Percentiles rank a stretch among this genome's conserved stretches.
Evolutionary conservation across 2,797 vertebrate genomes (phyloP).

Genomic region (Diplodus puntazzo): DNA sequence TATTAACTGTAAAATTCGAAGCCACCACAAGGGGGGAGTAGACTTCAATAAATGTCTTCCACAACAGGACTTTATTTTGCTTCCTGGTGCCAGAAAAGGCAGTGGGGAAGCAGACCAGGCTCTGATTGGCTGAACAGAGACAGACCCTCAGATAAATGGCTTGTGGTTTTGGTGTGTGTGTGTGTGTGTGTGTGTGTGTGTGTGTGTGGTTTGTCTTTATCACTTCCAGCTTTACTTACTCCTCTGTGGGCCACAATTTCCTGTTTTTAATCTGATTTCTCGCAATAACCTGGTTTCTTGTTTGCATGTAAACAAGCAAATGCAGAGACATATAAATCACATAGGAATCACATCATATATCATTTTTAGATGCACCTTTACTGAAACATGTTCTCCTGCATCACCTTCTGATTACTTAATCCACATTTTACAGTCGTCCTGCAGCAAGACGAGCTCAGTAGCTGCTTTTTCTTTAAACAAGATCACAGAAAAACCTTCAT

Average conservation of each 20-base stretch:
- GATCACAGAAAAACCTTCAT: constrained; percentile 18
- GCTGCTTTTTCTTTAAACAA: constrained; percentile 9
- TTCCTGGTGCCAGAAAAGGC: constrained; percentile 28
- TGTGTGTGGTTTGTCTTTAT: constrained; percentile 26
- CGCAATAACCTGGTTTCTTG: constrained; percentile 18
- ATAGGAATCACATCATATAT: neutral
- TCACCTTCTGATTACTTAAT: neutral
- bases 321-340: neutral
- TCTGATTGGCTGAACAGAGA: constrained; percentile 48
- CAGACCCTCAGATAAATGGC: constrained; percentile 40
- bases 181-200: constrained; percentile 24
- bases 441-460: neutral
- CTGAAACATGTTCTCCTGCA: neutral
- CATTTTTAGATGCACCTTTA: neutral
- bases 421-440: neutral
- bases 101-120: neutral
- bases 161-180: constrained; percentile 8
- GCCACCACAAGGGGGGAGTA: constrained; percentile 62
- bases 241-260: constrained; percentile 25
- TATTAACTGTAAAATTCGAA: neutral
- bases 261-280: constrained; percentile 44
- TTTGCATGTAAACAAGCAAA: constrained; percentile 28
- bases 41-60: constrained; percentile 43
- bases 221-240: constrained; percentile 33
- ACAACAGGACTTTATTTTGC: neutral